A percentile compares a stretch with the other conserved stretches of the same genome.
phyloP scores from a whole-genome alignment of 2,113 vertebrate species.

The Neopipo cinnamomea region DNA sequence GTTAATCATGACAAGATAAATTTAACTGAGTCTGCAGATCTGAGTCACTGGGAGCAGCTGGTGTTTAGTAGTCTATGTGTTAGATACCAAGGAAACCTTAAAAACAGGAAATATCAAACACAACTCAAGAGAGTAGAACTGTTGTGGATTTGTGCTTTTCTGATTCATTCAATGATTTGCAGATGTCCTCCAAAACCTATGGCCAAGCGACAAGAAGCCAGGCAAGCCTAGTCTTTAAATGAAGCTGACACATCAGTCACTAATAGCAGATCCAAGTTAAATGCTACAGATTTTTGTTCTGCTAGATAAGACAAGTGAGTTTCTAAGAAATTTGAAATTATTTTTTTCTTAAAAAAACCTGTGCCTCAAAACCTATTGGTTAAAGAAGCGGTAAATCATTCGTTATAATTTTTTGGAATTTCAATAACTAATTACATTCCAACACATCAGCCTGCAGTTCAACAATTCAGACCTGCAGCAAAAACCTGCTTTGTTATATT shows the following conservation, averaged over 20 bases:
- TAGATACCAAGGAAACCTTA: slow-evolving; percentile 80
- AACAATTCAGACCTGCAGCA: neutral
- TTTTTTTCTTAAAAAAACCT: slow-evolving; percentile 15
- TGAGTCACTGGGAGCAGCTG: slow-evolving; percentile 74
- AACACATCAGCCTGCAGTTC: neutral
- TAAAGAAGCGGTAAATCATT: slow-evolving; percentile 25
- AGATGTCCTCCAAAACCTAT: slow-evolving; percentile 76
- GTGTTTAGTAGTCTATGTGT: slow-evolving; percentile 71
- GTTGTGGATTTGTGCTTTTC: slow-evolving; percentile 73
- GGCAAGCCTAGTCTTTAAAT: slow-evolving; percentile 12
- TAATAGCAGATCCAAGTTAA: neutral
- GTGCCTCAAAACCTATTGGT: neutral
- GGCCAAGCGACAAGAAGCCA: slow-evolving; percentile 64
- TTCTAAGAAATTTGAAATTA: slow-evolving; percentile 40
- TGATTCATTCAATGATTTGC: slow-evolving; percentile 78
- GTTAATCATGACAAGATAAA: slow-evolving; percentile 71
- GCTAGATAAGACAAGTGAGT: neutral
- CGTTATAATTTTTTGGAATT: slow-evolving; percentile 3
- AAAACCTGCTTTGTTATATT: neutral
- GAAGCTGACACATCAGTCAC: slow-evolving; percentile 7
- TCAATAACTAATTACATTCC: neutral
- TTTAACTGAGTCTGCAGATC: slow-evolving; percentile 72
- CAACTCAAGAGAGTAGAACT: slow-evolving; percentile 71
- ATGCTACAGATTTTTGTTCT: neutral
- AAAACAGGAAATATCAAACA: slow-evolving; percentile 83